Conservation (phyloP, 2,113 vertebrate species). For the Apeltes quadracus region DNA sequence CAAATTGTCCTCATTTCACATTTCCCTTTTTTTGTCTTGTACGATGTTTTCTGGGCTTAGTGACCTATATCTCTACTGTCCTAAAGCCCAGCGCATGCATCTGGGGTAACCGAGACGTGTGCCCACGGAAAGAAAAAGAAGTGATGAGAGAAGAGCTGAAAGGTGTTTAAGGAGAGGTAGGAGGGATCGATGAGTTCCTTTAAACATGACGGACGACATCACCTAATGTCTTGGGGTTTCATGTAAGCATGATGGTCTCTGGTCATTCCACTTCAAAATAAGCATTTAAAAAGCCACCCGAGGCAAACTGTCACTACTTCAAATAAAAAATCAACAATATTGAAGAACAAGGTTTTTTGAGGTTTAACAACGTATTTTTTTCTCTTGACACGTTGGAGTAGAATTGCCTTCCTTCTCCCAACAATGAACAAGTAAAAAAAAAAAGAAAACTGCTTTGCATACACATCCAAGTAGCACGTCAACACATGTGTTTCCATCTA, state of each 20-base stretch:
- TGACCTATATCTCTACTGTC: slow-evolving; percentile 48
- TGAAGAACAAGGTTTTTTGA: slow-evolving; percentile 10
- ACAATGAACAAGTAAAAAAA: slow-evolving; percentile 9
- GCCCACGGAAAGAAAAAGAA: slow-evolving; percentile 1
- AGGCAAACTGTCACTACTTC: neutral
- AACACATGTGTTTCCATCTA: slow-evolving; percentile 8
- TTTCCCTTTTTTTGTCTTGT: neutral
- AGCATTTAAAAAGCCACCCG: neutral
- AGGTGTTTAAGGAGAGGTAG: neutral
- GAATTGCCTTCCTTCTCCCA: neutral
- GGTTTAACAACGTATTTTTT: slow-evolving; percentile 16
- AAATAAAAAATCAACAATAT: slow-evolving; percentile 18
- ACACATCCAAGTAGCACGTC: neutral
- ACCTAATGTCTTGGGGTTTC: neutral
- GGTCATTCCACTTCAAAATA: neutral
- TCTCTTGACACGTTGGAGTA: slow-evolving; percentile 17
- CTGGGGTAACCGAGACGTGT: slow-evolving; percentile 23
- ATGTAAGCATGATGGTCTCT: slow-evolving; percentile 9
- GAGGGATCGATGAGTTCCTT: neutral
- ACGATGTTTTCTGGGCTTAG: slow-evolving; percentile 21
- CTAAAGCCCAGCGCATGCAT: slow-evolving; percentile 29
- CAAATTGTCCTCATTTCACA: neutral
- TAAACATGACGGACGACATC: neutral
- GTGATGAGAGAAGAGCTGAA: neutral
- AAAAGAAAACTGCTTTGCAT: slow-evolving; percentile 29